phyloP scores from a whole-genome alignment of 2,113 vertebrate species.

The Antechinus stuartii region DNA sequence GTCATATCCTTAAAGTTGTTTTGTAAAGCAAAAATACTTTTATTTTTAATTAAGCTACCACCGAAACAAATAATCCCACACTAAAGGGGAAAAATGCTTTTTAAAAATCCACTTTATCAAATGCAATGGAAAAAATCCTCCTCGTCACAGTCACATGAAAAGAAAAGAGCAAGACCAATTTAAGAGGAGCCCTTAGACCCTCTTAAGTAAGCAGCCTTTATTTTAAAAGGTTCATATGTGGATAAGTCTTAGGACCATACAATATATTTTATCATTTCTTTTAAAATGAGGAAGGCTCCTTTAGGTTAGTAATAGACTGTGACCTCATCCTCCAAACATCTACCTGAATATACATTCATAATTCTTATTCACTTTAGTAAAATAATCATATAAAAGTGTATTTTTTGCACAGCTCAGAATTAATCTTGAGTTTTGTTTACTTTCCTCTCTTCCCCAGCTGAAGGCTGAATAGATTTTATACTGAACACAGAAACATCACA shows the following conservation, averaged over 20 bases:
- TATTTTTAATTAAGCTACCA: not conserved
- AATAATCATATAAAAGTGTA: slow-evolving; percentile 78
- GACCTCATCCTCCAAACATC: slow-evolving; percentile 71
- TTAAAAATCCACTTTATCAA: slow-evolving; percentile 37
- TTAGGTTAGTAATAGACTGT: not conserved
- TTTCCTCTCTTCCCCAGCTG: slow-evolving; percentile 54
- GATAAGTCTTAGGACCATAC: not conserved
- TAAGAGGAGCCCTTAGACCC: slow-evolving; percentile 39
- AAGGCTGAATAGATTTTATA: slow-evolving; percentile 74
- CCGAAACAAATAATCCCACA: slow-evolving; percentile 47
- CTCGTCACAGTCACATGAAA: not conserved
- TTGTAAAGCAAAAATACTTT: not conserved
- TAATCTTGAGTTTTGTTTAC: slow-evolving; percentile 69
- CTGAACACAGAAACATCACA: slow-evolving; percentile 74
- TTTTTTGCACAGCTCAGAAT: slow-evolving; percentile 76
- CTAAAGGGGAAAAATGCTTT: not conserved
- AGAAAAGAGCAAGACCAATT: slow-evolving; percentile 48
- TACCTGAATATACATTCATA: slow-evolving; percentile 78
- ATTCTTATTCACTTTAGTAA: slow-evolving; percentile 76
- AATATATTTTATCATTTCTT: not conserved
- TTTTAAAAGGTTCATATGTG: slow-evolving; percentile 8
- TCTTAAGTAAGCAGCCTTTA: slow-evolving; percentile 18
- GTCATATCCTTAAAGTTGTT: slow-evolving; percentile 26
- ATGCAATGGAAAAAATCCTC: slow-evolving; percentile 47
- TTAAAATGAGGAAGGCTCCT: not conserved